Conservation (phyloP, 92 coral and sea anemone genomes). For the Porites divaricata region DNA sequence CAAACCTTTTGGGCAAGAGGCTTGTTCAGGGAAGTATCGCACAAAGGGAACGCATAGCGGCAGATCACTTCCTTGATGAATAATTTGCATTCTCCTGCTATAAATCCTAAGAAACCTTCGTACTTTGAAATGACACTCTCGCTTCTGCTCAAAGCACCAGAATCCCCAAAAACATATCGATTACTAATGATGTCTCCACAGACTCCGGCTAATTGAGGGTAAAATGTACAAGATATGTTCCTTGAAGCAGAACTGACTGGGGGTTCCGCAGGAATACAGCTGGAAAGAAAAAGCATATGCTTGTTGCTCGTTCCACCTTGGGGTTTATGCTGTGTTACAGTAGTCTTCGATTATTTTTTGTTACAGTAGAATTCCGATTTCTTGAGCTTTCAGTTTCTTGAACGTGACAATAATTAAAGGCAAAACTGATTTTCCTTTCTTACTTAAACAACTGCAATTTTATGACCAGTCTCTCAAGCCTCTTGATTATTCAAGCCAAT, state of each 20-base stretch:
- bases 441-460: too few species aligned
- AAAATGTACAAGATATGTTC: background rate
- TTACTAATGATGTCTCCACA: background rate
- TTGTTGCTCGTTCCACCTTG: too few species aligned
- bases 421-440: too few species aligned
- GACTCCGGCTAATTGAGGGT: background rate
- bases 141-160: background rate
- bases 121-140: background rate
- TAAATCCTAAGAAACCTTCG: background rate
- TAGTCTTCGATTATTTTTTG: too few species aligned
- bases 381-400: too few species aligned
- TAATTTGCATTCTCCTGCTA: background rate
- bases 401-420: too few species aligned
- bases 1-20: background rate
- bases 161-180: background rate
- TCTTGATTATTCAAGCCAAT: too few species aligned
- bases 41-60: background rate
- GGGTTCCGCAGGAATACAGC: slow-evolving; percentile 11
- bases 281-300: background rate
- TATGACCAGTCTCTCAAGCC: too few species aligned
- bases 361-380: too few species aligned
- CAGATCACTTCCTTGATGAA: background rate
- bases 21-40: background rate
- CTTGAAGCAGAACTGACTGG: background rate
- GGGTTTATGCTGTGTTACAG: too few species aligned